Percentiles rank a stretch among this genome's conserved stretches.
Conservation (phyloP, 1,140 invertebrate species). For the Bemisia tabaci region DNA sequence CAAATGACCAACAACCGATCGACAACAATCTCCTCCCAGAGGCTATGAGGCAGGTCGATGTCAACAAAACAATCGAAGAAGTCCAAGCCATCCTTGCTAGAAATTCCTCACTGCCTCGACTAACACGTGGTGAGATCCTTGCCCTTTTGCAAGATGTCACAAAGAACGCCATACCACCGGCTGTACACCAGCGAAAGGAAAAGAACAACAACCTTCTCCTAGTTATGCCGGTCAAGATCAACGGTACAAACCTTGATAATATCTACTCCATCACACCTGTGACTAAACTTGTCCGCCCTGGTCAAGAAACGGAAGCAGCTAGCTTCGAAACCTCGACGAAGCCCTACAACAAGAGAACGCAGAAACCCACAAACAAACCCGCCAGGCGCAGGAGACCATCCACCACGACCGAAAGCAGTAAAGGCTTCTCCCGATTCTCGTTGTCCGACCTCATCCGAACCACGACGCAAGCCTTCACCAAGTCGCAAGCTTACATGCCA, state of each 20-base stretch:
- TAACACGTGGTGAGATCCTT: conserved; percentile 41
- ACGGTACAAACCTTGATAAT: not conserved
- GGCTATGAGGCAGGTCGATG: conserved; percentile 10
- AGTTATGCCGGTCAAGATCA: conserved; percentile 8
- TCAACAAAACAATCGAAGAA: conserved; percentile 37
- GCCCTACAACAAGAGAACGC: not conserved
- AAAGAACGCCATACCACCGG: not conserved
- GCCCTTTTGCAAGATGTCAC: conserved; percentile 41
- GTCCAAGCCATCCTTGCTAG: conserved; percentile 40
- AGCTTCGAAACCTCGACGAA: not conserved
- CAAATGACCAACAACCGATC: not conserved
- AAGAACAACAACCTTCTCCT: conserved; percentile 12
- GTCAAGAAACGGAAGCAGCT: not conserved
- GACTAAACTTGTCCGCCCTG: not conserved
- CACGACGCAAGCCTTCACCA: not conserved
- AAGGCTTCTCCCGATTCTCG: not conserved
- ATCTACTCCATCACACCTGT: not conserved
- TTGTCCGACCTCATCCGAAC: not conserved
- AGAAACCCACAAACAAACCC: not conserved
- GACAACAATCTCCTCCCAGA: conserved; percentile 1
- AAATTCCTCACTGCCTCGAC: conserved; percentile 38
- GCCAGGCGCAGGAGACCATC: not conserved
- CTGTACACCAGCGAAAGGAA: not conserved
- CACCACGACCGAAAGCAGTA: not conserved
- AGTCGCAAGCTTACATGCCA: not conserved